phyloP scores from a whole-genome alignment of 1,140 invertebrate species.

The Trachelipus rathkii region DNA sequence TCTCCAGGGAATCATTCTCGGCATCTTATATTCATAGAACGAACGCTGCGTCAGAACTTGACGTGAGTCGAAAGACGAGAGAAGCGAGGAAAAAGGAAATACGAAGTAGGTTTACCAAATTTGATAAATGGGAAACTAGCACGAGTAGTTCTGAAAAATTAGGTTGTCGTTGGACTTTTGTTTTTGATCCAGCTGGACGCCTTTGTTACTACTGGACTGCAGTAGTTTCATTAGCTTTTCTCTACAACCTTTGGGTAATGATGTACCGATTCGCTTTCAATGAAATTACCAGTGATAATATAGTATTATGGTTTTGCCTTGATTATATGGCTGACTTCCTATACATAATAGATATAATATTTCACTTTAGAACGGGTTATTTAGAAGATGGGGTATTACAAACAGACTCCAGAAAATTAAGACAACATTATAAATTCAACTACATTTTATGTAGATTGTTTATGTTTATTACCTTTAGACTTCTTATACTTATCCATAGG shows the following conservation, averaged over 20 bases:
- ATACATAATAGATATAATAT: constrained; percentile 91
- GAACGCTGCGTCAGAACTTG: constrained; percentile 64
- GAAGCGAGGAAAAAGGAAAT: constrained; percentile 44
- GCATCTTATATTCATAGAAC: constrained; percentile 64
- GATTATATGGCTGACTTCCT: constrained; percentile 95
- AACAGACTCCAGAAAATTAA: constrained; percentile 85
- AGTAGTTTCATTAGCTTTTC: constrained; percentile 93
- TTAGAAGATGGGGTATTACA: constrained; percentile 93
- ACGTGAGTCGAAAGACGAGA: constrained; percentile 60
- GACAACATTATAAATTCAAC: constrained; percentile 97
- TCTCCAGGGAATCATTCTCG: constrained; percentile 68
- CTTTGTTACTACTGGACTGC: constrained; percentile 95
- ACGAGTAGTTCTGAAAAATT: constrained; percentile 48
- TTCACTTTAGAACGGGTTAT: constrained; percentile 95
- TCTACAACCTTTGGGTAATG: constrained; percentile 99
- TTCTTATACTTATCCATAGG: constrained; percentile 97
- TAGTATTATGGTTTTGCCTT: constrained; percentile 90
- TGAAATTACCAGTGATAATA: constrained; percentile 67
- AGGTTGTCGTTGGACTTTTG: constrained; percentile 79
- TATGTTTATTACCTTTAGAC: constrained; percentile 94
- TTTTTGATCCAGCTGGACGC: constrained; percentile 73
- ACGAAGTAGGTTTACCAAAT: constrained; percentile 49
- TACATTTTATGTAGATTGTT: constrained; percentile 96
- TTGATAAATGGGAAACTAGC: constrained; percentile 53
- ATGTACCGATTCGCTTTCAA: constrained; percentile 97